Percentiles rank a stretch among this genome's conserved stretches.
phyloP scores from a whole-genome alignment of 1,140 invertebrate genomes.

The Periplaneta americana region DNA sequence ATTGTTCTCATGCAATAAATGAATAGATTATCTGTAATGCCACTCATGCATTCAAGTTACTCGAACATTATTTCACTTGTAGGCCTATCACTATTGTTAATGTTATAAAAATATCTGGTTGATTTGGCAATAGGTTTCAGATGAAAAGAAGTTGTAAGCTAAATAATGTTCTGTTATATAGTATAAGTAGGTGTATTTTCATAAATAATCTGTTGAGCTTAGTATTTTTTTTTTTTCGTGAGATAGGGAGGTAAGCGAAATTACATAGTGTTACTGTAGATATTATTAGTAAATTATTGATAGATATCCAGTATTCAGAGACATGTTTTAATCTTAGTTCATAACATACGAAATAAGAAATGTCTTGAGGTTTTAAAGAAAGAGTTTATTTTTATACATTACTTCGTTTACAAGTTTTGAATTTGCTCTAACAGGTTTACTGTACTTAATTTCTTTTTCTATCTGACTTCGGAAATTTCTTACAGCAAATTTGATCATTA shows the following conservation, averaged over 20 bases:
- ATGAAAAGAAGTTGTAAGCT: neutral
- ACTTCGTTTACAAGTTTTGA: no score
- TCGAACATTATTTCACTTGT: neutral
- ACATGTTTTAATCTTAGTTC: no score
- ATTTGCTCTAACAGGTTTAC: no score
- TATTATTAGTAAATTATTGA: neutral
- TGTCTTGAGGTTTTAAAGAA: no score
- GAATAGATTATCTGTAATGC: neutral
- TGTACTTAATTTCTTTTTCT: no score
- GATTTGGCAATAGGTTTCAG: neutral
- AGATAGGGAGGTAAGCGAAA: neutral
- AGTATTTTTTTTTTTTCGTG: neutral
- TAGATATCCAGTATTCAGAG: neutral
- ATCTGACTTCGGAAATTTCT: no score
- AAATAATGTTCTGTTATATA: neutral
- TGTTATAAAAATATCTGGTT: neutral
- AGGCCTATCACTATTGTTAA: neutral
- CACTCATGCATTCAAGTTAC: neutral
- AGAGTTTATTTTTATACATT: no score
- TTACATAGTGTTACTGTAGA: neutral
- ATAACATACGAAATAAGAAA: no score
- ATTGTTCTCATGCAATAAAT: neutral
- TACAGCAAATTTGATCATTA: no score
- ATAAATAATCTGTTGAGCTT: neutral
- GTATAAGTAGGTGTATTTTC: neutral